Conservation (phyloP, 2,797 vertebrate species). For the Acridotheres tristis region DNA sequence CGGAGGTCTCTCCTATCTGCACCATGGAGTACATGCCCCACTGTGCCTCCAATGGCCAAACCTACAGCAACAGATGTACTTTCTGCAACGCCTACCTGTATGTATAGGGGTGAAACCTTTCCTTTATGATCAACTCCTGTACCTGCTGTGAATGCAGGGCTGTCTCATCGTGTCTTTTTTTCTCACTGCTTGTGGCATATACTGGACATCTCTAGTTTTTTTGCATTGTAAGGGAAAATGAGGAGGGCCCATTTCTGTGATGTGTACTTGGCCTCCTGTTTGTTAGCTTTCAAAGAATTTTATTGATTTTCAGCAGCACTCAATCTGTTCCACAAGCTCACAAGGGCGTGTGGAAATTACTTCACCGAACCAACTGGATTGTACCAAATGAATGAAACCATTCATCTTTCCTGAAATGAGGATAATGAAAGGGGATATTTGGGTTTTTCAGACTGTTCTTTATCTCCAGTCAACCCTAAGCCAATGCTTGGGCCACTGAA, state of each 20-base stretch:
- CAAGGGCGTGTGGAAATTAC: not conserved
- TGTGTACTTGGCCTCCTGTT: not conserved
- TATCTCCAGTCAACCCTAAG: not conserved
- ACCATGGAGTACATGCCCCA: not conserved
- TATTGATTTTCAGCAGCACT: not conserved
- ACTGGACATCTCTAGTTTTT: not conserved
- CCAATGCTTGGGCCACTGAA: not conserved
- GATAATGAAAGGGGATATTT: not conserved
- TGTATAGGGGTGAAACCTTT: not conserved
- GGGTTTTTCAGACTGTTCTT: not conserved
- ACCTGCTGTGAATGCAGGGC: not conserved
- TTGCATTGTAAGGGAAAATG: not conserved
- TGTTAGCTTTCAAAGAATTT: not conserved
- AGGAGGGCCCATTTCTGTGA: not conserved
- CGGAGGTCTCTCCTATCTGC: fast-evolving
- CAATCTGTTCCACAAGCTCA: not conserved
- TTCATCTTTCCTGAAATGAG: not conserved
- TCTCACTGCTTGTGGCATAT: not conserved
- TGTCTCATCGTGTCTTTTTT: not conserved
- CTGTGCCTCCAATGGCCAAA: slow-evolving; percentile 40
- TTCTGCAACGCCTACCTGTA: slow-evolving; percentile 60
- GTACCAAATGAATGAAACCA: not conserved
- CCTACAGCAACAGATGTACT: not conserved
- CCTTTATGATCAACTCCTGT: not conserved
- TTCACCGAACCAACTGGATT: not conserved